Percentiles rank a stretch among this genome's conserved stretches.
Conservation (phyloP, 2,888 invertebrate genomes). For the Acrobasis repandana region DNA sequence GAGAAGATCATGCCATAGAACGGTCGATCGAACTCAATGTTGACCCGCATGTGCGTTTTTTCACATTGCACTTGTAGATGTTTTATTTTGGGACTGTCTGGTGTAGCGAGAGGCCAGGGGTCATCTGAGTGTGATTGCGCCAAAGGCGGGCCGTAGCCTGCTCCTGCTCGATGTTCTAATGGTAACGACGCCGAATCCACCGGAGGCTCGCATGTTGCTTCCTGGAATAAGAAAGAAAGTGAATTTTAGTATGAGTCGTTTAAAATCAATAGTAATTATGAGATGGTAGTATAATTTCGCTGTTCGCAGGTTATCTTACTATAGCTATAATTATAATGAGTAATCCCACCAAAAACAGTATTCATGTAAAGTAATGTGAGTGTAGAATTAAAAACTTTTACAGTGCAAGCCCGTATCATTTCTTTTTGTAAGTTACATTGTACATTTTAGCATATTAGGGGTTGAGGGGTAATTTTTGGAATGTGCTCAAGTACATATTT, state of each 20-base stretch:
- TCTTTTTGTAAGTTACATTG: no score
- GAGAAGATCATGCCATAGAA: slow-evolving; percentile 98
- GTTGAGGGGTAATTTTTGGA: no score
- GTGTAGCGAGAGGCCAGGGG: slow-evolving; percentile 93
- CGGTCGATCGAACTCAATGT: slow-evolving; percentile 96
- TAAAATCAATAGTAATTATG: background rate
- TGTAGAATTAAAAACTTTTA: no score
- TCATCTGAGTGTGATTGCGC: slow-evolving; percentile 86
- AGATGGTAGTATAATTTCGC: background rate
- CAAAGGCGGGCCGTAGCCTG: slow-evolving; percentile 89
- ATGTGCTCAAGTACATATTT: no score
- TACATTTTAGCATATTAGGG: no score
- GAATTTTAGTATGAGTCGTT: background rate
- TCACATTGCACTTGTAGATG: slow-evolving; percentile 97
- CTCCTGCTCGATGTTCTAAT: slow-evolving; percentile 90
- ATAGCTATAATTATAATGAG: slow-evolving; percentile 4
- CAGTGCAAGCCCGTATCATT: no score
- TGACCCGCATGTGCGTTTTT: slow-evolving; percentile 97
- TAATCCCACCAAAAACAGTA: no score
- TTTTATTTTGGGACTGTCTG: slow-evolving; percentile 96
- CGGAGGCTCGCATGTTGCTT: slow-evolving; percentile 90
- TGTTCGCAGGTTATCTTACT: background rate
- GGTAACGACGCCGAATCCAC: slow-evolving; percentile 92
- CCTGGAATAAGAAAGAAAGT: slow-evolving; percentile 78
- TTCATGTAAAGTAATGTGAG: no score